These are phyloP conservation scores for Tauraco hartlaubi DNA, from an alignment of 2,797 vertebrate genomes.

Conservation along the genomic window DNA sequence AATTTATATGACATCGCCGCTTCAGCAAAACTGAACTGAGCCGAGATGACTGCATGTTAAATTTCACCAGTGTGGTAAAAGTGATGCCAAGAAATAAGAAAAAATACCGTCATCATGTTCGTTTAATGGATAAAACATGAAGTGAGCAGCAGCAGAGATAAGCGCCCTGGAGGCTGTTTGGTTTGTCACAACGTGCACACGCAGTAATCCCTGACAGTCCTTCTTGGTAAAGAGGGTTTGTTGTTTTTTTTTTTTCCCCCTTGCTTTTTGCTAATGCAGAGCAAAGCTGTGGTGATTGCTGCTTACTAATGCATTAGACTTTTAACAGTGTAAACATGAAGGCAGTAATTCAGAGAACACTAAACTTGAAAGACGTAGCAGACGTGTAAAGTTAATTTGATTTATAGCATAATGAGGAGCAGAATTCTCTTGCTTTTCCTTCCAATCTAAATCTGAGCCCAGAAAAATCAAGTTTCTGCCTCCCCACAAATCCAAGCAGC, in stretches of 20 bases:
- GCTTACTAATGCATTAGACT: constrained; percentile 53
- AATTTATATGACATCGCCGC: constrained; percentile 60
- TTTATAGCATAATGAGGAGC: constrained; percentile 40
- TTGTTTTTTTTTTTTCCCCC: background rate
- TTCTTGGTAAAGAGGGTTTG: background rate
- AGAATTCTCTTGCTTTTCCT: constrained; percentile 20
- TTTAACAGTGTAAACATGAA: constrained; percentile 62
- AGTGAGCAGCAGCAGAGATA: constrained; percentile 1
- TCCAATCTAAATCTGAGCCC: background rate
- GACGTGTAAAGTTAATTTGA: constrained; percentile 54
- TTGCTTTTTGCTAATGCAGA: constrained; percentile 3
- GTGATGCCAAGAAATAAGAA: constrained; percentile 43
- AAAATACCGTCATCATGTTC: background rate
- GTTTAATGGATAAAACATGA: constrained; percentile 42
- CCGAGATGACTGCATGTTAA: background rate
- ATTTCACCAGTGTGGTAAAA: constrained; percentile 2
- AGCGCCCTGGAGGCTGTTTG: constrained; percentile 32
- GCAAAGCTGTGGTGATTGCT: constrained; percentile 56
- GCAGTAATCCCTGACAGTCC: constrained; percentile 36
- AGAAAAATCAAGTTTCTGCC: constrained; percentile 20
- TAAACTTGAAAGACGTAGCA: constrained; percentile 36
- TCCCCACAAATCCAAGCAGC: background rate
- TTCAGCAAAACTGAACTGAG: background rate
- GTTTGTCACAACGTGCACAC: constrained; percentile 20
- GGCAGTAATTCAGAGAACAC: constrained; percentile 65